Evolutionary conservation across 2,888 invertebrate species (phyloP), one percentile per base, ranked within the genome.

Genomic region (Agelastica alni): DNA sequence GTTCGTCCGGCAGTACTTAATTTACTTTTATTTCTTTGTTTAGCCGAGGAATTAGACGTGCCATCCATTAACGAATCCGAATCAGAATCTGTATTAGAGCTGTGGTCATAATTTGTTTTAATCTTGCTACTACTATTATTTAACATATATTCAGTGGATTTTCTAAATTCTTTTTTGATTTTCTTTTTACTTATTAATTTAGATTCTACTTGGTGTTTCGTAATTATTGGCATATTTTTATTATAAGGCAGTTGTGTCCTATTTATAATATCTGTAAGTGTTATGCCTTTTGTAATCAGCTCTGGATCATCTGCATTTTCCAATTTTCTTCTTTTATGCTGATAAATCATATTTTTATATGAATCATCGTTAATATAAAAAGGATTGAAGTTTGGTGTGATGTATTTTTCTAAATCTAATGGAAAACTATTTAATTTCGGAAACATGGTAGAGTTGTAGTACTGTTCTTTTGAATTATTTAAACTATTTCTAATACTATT

Each of bases 231-330:
- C 51, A 75, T 53, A 49, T 73, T 76, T 62, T 77, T 77, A 30
- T 72, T 70, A 43, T 75, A 75, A 59, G 75, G 73, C 63, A 77
- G 65, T 62, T 73, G 75, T 7, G 76, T 71, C 63, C 85, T 73
- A 49, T 72, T 77, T 66, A 81, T 83, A 68, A 87, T 81, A 76
- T 87, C 93, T 64, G 88, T 84, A 46, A 93, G 75, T 5, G 86
- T 85, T 62, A 93, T 87, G 57, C 68, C 89, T 63, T 84, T 82
- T 9, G 88, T 89, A 67, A 88, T 87, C 45, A 91, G 79, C 73
- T 91, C 91, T 12, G 88, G 86, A 71, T 89, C 86, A 66, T 83
- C 81, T 85, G 88, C 85, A 70, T 85, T 83, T 53, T 85, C 85
- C 31, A 85, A 77, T 74, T 89, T 85, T 60, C 89, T 79, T 55